Conservation (phyloP, 2,888 invertebrate genomes). For the Cylindroiulus punctatus region DNA sequence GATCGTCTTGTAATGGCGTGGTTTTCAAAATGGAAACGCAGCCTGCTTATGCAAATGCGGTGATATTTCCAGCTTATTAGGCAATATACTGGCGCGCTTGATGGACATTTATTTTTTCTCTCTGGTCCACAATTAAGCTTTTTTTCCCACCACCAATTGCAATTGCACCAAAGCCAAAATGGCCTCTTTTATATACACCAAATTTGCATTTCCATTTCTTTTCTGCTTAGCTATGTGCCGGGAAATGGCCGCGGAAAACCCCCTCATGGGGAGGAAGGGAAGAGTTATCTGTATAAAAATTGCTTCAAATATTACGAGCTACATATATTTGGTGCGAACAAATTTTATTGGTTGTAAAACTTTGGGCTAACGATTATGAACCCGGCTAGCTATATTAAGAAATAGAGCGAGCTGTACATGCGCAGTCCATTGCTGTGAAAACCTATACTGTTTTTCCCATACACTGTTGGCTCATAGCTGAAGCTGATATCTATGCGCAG, state of each 20-base stretch:
- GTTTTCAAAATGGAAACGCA: conserved; percentile 30
- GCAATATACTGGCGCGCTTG: conserved; percentile 35
- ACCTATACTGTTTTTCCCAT: neutral
- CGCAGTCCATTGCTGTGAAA: conserved; percentile 12
- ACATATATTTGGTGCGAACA: conserved; percentile 35
- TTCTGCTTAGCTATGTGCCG: conserved; percentile 8
- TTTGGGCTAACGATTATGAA: conserved; percentile 47
- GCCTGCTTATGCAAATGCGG: conserved; percentile 39
- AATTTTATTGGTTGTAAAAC: conserved; percentile 47
- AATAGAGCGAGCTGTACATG: conserved; percentile 23
- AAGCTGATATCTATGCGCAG: neutral
- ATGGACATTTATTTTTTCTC: conserved; percentile 45
- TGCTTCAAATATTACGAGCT: conserved; percentile 45
- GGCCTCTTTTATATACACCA: conserved; percentile 17
- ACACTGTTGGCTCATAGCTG: neutral
- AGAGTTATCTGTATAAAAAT: conserved; percentile 44
- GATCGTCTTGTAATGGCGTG: conserved; percentile 7
- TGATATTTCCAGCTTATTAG: conserved; percentile 42
- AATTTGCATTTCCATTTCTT: conserved; percentile 37
- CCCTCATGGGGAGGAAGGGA: conserved; percentile 26
- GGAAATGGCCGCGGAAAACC: neutral
- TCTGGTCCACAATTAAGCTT: conserved; percentile 44
- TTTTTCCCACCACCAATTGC: conserved; percentile 32
- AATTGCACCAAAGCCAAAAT: conserved; percentile 32
- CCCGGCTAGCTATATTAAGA: conserved; percentile 38